These are phyloP conservation scores for Clistopyga incitator DNA, from an alignment of 2,888 invertebrate genomes.

Conservation along the genomic window DNA sequence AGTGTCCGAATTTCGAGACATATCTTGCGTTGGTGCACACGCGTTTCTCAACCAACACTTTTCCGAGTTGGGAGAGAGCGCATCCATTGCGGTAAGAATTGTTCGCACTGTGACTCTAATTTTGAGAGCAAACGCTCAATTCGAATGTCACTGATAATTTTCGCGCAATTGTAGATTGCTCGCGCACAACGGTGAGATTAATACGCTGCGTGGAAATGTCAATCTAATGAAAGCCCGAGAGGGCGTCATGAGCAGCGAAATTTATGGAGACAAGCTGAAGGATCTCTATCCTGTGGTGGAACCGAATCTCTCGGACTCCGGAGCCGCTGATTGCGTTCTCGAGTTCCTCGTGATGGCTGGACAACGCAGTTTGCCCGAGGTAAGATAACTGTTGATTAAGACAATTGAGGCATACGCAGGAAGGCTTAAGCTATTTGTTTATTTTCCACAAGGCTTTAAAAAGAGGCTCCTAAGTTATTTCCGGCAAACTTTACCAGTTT, in stretches of 20 bases:
- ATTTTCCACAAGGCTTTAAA: too few species aligned
- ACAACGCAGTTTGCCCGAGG: conserved; percentile 95
- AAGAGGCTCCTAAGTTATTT: too few species aligned
- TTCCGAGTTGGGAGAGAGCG: conserved; percentile 99
- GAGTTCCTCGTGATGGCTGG: conserved; percentile 98
- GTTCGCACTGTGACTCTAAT: conserved; percentile 19
- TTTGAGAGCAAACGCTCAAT: not conserved
- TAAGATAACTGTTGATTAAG: conserved; percentile 71
- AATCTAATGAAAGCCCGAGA: conserved; percentile 99
- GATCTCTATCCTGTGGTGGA: conserved; percentile 98
- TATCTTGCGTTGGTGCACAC: conserved; percentile 99
- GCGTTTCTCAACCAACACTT: conserved; percentile 99
- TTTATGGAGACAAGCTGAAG: conserved; percentile 93
- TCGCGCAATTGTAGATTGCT: conserved; percentile 87
- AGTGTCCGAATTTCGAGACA: conserved; percentile 95
- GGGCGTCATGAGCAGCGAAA: conserved; percentile 96
- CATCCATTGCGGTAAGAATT: conserved; percentile 94
- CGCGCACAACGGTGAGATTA: conserved; percentile 99
- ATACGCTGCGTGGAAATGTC: conserved; percentile 98
- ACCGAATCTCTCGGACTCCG: conserved; percentile 98
- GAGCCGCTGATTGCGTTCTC: conserved; percentile 98
- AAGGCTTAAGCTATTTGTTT: too few species aligned
- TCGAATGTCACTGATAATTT: not conserved
- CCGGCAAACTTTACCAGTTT: too few species aligned
- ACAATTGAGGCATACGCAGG: too few species aligned